Evolutionary conservation across 2,113 vertebrate species (phyloP), one percentile per base, ranked within the genome.

Genomic region (Paradoxurus hermaphroditus): DNA sequence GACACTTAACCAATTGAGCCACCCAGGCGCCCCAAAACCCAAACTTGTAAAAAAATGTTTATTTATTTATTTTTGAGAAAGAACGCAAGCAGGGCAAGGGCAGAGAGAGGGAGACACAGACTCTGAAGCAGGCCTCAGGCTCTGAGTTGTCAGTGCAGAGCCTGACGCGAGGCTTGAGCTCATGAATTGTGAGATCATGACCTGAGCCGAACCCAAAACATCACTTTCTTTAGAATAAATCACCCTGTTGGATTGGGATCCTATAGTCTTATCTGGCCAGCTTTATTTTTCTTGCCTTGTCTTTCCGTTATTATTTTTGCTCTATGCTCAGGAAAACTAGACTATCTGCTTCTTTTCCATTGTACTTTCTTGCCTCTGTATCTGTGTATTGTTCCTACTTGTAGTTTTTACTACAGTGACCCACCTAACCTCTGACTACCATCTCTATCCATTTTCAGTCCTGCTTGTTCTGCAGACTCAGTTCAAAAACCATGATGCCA

Each of bases 151-250:
- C 19, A 56, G 53, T 19, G 5, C 53, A 56, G 53, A 56, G 19
- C 19, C 53, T 56, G 53, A 56, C 19, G 7, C 16, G 19, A 56
- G 53, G 19, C 53, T 56, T 6, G 2, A 56, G 7, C 53, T 56
- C 53, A 56, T 56, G 16, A 56, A 56, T 19, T 56, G 15, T 53
- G 53, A 56, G 53, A 56, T 56, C 53, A 18, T 56, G 53, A 56
- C 5, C 18, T 56, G 53, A 56, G 19, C 53, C 53, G 15, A 53
- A 56, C 53, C 19, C 53, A 21, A 56, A 56, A 56, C 53, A 18
- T 56, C 53, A 56, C 63, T 89, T 13, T 36, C 81, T 79, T 75
- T 62, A 59, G 25, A 89, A 77, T 96, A 87, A 94, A 97, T 86
- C 18, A 87, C 34, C 8, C 29, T 73, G 0, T 82, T n/a, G 7